Evolutionary conservation across 2,888 invertebrate species (phyloP), one percentile per base, ranked within the genome.

Genomic region (Poecilus cupreus): DNA sequence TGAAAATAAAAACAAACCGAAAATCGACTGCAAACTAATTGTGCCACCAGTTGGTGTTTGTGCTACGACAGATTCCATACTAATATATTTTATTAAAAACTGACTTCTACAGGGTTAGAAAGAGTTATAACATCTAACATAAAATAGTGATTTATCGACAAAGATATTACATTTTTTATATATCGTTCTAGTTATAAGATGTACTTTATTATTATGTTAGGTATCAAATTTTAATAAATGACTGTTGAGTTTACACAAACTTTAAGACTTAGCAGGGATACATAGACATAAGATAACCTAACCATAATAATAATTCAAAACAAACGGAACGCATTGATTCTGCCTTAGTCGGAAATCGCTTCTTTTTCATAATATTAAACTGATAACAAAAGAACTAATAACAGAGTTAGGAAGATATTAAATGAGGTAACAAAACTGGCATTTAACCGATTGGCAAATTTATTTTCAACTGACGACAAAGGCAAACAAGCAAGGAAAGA

Each of bases 81-180:
- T 76, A 74, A 39, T 64, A 82, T 79, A 75, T 68, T 72, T 46
- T 32, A 32, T 80, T 70, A 54, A 81, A 82, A 83, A 82, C 22
- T 60, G 60, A 26, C 3, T 43, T n/a, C 43, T 13, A 26, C 60
- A 60, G 13, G 22, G 60, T 20, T 32, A 32, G 32, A 32, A 32
- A 13, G 16, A 51, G 13, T 18, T 51, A 37, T 24, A 60, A 60
- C 60, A 26, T 68, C 18, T 68, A 20, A 68, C 64, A 68, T 18
- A 51, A 51, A 37, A 68, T 60, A 60, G 60, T 60, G 60, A 60
- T 68, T 32, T 68, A 51, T 18, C 18, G 51, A 16, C 37, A 37
- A 68, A 68, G 37, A 68, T 68, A 68, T 68, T 68, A 68, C 5
- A 37, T 37, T 60, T 22, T 60, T 60, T 60, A 32, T 60, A 26